phyloP scores from a whole-genome alignment of 1,140 invertebrate genomes.

The Aphelenchoides fujianensis region DNA sequence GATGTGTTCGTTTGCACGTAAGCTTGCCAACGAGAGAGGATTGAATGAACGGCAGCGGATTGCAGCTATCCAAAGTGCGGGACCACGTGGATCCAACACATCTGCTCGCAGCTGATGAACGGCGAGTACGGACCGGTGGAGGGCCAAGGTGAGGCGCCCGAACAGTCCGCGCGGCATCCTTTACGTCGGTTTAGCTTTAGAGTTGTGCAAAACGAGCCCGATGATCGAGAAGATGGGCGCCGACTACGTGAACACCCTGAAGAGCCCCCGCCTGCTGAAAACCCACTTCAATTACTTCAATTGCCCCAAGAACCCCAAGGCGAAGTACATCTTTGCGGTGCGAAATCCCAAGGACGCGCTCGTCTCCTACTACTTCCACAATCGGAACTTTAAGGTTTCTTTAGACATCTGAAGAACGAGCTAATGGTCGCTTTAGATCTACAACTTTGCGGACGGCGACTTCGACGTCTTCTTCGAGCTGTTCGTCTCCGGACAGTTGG shows the following conservation, averaged over 20 bases:
- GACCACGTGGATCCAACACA: conserved; percentile 63
- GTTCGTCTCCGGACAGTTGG: conserved; percentile 59
- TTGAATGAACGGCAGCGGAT: background rate
- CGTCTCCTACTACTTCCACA: conserved; percentile 56
- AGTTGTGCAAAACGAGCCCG: conserved; percentile 53
- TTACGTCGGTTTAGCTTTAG: conserved; percentile 28
- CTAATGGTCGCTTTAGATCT: no score
- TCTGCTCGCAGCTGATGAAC: conserved; percentile 55
- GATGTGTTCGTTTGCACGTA: conserved; percentile 62
- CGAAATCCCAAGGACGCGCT: conserved; percentile 58
- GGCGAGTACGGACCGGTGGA: conserved; percentile 48
- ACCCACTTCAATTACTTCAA: conserved; percentile 58
- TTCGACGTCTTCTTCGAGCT: conserved; percentile 62
- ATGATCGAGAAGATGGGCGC: conserved; percentile 62
- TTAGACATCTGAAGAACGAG: no score
- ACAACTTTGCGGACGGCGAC: conserved; percentile 45
- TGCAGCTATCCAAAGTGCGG: conserved; percentile 53
- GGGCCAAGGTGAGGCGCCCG: conserved; percentile 60
- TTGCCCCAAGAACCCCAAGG: conserved; percentile 47
- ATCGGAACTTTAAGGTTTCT: conserved; percentile 60
- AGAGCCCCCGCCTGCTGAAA: conserved; percentile 56
- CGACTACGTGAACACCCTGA: conserved; percentile 42
- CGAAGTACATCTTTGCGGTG: conserved; percentile 55
- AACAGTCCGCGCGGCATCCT: no score
- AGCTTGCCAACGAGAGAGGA: background rate